Percentiles rank a stretch among this genome's conserved stretches.
These are phyloP conservation scores for Cichlasoma orientale DNA, from an alignment of 2,797 vertebrate genomes.

Conservation along the genomic window DNA sequence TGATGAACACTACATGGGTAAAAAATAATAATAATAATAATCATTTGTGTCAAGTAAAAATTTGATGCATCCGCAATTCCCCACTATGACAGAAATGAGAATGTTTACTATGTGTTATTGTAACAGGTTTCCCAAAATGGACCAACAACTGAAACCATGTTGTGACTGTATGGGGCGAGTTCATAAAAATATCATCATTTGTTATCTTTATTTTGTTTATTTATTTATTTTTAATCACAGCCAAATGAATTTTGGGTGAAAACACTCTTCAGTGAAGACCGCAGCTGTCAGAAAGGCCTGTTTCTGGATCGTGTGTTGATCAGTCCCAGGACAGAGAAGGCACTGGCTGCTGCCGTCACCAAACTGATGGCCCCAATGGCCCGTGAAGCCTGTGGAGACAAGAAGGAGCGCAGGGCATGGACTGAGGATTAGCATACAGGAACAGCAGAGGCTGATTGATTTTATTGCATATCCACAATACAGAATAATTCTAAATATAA, in stretches of 20 bases:
- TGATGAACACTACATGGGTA: neutral
- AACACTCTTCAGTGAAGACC: conserved; percentile 31
- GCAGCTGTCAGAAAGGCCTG: conserved; percentile 78
- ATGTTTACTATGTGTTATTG: too few species aligned
- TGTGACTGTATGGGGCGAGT: neutral
- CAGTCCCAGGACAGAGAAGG: conserved; percentile 83
- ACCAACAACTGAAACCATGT: neutral
- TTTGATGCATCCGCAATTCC: neutral
- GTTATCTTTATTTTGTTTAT: conserved; percentile 12
- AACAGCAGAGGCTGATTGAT: neutral
- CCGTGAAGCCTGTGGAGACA: conserved; percentile 77
- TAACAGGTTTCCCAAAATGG: neutral
- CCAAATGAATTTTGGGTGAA: conserved; percentile 35
- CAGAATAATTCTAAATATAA: neutral
- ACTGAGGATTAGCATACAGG: neutral
- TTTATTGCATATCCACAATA: conserved; percentile 1
- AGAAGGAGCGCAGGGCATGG: conserved; percentile 24
- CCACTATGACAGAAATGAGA: neutral
- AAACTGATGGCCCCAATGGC: conserved; percentile 84
- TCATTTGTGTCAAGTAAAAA: neutral
- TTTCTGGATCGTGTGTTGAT: conserved; percentile 84
- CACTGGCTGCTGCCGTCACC: conserved; percentile 83
- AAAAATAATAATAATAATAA: too few species aligned
- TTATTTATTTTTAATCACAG: conserved; percentile 15
- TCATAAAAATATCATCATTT: neutral